These are phyloP conservation scores for Tetranychus piercei DNA, from an alignment of 2,888 invertebrate genomes.

Conservation along the genomic window DNA sequence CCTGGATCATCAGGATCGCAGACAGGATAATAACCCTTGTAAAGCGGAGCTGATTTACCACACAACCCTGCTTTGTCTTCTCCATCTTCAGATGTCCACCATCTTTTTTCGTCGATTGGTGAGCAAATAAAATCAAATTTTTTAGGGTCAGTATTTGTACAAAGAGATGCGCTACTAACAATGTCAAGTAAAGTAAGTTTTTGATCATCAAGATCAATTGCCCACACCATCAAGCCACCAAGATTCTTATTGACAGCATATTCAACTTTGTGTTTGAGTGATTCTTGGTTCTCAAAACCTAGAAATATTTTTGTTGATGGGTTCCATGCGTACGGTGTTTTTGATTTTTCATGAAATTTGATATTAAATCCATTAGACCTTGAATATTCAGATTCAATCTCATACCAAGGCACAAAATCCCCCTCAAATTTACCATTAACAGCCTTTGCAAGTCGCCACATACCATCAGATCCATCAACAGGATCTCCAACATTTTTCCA, in stretches of 20 bases:
- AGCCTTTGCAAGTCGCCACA: conserved; percentile 29
- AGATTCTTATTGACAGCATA: conserved; percentile 20
- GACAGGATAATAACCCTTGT: conserved; percentile 31
- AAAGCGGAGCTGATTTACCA: conserved; percentile 30
- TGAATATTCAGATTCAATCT: neutral
- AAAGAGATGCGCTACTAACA: neutral
- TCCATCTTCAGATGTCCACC: conserved; percentile 31
- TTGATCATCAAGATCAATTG: conserved; percentile 20
- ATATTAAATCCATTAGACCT: neutral
- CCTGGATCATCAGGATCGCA: conserved; percentile 32
- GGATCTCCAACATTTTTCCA: conserved; percentile 30
- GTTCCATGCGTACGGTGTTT: conserved; percentile 15
- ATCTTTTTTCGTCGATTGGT: conserved; percentile 28
- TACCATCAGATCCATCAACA: conserved; percentile 27
- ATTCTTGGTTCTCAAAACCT: conserved; percentile 29
- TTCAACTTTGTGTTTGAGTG: conserved; percentile 22
- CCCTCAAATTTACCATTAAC: conserved; percentile 14
- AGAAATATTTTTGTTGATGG: conserved; percentile 18
- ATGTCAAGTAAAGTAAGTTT: conserved; percentile 27
- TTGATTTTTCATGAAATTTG: conserved; percentile 11
- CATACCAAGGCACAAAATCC: conserved; percentile 9
- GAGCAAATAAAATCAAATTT: neutral
- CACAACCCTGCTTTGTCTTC: conserved; percentile 28
- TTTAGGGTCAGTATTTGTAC: neutral
- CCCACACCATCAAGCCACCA: conserved; percentile 16